phyloP scores from a whole-genome alignment of 1,140 invertebrate genomes.

The Drosophila sturtevanti region DNA sequence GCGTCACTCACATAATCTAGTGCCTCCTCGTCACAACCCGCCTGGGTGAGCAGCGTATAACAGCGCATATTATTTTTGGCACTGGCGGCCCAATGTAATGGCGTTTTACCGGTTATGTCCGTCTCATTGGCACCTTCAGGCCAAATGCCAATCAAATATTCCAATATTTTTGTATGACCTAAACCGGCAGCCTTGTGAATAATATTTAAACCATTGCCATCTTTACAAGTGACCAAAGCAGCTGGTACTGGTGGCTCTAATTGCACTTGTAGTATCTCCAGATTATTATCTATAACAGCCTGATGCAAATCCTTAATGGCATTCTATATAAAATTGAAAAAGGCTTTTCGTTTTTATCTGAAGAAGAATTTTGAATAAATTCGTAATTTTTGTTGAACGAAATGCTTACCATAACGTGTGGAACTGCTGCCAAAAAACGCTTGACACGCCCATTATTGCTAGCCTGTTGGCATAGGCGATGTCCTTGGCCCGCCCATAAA shows the following conservation, averaged over 20 bases:
- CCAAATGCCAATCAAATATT: slow-evolving; percentile 88
- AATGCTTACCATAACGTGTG: slow-evolving; percentile 90
- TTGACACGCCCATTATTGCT: slow-evolving; percentile 91
- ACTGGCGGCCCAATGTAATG: slow-evolving; percentile 94
- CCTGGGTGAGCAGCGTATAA: slow-evolving; percentile 89
- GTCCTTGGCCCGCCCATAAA: slow-evolving; percentile 93
- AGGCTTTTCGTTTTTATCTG: neutral
- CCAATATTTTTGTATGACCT: slow-evolving; percentile 88
- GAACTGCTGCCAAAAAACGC: slow-evolving; percentile 92
- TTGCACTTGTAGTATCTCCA: slow-evolving; percentile 87
- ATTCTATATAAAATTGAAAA: slow-evolving; percentile 84
- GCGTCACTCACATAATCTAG: slow-evolving; percentile 90
- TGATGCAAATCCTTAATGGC: slow-evolving; percentile 92
- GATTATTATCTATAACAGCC: slow-evolving; percentile 89
- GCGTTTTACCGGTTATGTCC: slow-evolving; percentile 93
- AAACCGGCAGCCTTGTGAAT: slow-evolving; percentile 93
- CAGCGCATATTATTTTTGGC: slow-evolving; percentile 88
- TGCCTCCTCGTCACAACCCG: slow-evolving; percentile 90
- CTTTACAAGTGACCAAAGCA: slow-evolving; percentile 90
- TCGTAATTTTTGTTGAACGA: too few species aligned
- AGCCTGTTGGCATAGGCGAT: slow-evolving; percentile 90
- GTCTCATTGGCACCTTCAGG: slow-evolving; percentile 87
- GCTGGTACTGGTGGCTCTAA: slow-evolving; percentile 88
- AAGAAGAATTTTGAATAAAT: neutral
- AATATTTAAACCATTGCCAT: slow-evolving; percentile 90